A percentile compares a stretch with the other conserved stretches of the same genome.
Conservation (phyloP, 2,797 vertebrate species). For the Cetoscarus ocellatus region DNA sequence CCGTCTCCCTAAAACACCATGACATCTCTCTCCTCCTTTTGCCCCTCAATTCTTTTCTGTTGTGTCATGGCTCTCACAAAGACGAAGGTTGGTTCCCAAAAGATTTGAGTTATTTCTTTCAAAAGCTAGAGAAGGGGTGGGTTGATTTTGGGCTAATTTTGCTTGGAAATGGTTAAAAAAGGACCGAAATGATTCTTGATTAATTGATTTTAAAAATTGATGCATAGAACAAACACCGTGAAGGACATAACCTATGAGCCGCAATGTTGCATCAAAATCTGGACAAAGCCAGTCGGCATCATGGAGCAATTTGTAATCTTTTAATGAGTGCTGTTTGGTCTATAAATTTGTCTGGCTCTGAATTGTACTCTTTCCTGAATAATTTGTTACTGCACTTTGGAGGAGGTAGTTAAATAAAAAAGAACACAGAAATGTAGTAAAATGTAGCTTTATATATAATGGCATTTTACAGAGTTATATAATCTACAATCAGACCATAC, state of each 20-base stretch:
- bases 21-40: constrained; percentile 40
- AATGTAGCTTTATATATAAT: no score
- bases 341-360: constrained; percentile 38
- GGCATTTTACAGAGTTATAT: background rate
- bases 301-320: constrained; percentile 50
- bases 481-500: background rate
- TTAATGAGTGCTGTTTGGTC: constrained; percentile 22
- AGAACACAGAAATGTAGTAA: no score
- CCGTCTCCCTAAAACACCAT: constrained; percentile 50
- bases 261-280: constrained; percentile 41
- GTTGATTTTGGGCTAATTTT: constrained; percentile 56
- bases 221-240: constrained; percentile 48
- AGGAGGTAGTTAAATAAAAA: no score
- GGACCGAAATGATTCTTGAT: no score
- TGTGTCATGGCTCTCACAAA: constrained; percentile 3
- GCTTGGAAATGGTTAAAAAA: constrained; percentile 49
- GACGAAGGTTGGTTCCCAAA: constrained; percentile 22
- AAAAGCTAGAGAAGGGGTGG: constrained; percentile 44
- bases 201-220: constrained; percentile 76
- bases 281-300: constrained; percentile 46
- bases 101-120: constrained; percentile 40
- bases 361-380: constrained; percentile 35
- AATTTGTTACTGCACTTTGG: background rate
- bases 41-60: background rate
- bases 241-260: constrained; percentile 64